Percentiles rank a stretch among this genome's conserved stretches.
phyloP scores from a whole-genome alignment of 1,140 invertebrate species.

The Drosophila saltans region DNA sequence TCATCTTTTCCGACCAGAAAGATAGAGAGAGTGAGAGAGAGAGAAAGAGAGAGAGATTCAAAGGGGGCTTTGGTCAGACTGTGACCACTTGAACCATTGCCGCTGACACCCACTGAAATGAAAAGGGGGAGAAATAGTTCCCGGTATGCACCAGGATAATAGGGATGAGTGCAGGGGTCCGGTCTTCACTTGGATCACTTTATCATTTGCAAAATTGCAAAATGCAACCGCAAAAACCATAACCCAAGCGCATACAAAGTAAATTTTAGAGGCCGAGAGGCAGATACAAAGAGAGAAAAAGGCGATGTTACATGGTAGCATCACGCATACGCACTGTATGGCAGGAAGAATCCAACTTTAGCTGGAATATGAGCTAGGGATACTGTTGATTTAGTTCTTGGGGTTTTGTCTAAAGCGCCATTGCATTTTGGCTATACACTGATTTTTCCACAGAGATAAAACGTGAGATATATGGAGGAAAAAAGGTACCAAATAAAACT shows the following conservation, averaged over 20 bases:
- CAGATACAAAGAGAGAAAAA: background rate
- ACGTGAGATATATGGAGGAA: background rate
- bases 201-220: constrained; percentile 80
- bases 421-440: constrained; percentile 51
- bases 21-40: background rate
- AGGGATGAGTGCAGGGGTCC: background rate
- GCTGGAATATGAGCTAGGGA: constrained; percentile 34
- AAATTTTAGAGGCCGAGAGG: constrained; percentile 61
- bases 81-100: constrained; percentile 71
- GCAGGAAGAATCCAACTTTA: constrained; percentile 31
- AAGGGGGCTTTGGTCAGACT: constrained; percentile 51
- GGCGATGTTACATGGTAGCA: constrained; percentile 14
- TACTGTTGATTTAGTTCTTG: constrained; percentile 71
- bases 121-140: background rate
- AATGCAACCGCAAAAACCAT: constrained; percentile 79
- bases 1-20: constrained; percentile 47
- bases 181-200: constrained; percentile 62
- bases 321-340: constrained; percentile 66
- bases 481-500: too few relatives aligned
- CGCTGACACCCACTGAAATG: constrained; percentile 49
- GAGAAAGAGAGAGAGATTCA: background rate
- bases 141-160: too few relatives aligned
- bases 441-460: constrained; percentile 1
- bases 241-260: constrained; percentile 73
- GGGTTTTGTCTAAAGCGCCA: constrained; percentile 47